Percentiles rank a stretch among this genome's conserved stretches.
These are phyloP conservation scores for Candoia aspera DNA, from an alignment of 2,113 vertebrate genomes.

Conservation along the genomic window DNA sequence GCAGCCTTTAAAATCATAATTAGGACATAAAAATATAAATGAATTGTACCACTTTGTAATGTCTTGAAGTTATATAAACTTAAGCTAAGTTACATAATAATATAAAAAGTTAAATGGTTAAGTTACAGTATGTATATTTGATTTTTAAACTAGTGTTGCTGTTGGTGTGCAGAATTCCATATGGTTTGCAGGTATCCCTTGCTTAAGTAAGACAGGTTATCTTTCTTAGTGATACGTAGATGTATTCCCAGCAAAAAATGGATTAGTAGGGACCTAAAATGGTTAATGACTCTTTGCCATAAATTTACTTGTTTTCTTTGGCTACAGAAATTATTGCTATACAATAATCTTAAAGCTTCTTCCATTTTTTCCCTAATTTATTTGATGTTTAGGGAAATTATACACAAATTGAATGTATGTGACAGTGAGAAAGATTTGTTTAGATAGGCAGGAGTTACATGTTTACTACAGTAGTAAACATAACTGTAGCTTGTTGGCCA, in stretches of 20 bases:
- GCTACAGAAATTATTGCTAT: conserved; percentile 36
- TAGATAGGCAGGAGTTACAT: conserved; percentile 33
- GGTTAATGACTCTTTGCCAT: conserved; percentile 26
- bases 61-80: conserved; percentile 10
- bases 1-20: neutral
- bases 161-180: conserved; percentile 13
- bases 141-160: conserved; percentile 15
- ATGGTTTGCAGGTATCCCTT: neutral
- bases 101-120: neutral
- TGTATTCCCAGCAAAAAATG: neutral
- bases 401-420: conserved; percentile 32
- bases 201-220: conserved; percentile 27
- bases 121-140: conserved; percentile 30
- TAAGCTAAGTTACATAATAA: conserved; percentile 1
- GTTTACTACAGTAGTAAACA: conserved; percentile 39
- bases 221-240: conserved; percentile 35
- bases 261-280: conserved; percentile 3
- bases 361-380: conserved; percentile 30
- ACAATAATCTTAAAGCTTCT: neutral
- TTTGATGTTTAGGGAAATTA: conserved; percentile 23
- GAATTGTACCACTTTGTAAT: conserved; percentile 3
- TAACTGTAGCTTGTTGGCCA: conserved; percentile 53
- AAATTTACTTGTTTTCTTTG: neutral
- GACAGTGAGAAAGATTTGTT: conserved; percentile 30
- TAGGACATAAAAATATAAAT: conserved; percentile 28